A percentile compares a stretch with the other conserved stretches of the same genome.
phyloP scores from a whole-genome alignment of 2,888 invertebrate genomes.

The Argyresthia albistria region DNA sequence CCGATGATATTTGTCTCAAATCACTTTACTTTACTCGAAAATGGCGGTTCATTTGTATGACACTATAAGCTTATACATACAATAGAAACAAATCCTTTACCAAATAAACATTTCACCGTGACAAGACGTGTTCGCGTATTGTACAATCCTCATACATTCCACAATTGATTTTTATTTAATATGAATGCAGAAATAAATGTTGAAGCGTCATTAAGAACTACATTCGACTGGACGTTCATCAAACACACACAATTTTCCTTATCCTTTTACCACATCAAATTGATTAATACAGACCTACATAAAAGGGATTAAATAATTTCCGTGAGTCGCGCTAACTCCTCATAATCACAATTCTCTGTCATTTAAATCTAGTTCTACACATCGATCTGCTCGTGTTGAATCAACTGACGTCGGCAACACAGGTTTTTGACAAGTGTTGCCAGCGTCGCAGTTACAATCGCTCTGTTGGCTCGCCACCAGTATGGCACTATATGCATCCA shows the following conservation, averaged over 20 bases:
- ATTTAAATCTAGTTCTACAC: not conserved
- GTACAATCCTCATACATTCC: not conserved
- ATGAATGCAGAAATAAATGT: slow-evolving; percentile 1
- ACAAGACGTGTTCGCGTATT: not conserved
- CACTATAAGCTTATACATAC: slow-evolving; percentile 17
- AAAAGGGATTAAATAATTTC: not conserved
- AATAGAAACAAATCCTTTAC: slow-evolving; percentile 9
- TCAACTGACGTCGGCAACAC: not conserved
- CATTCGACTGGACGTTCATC: not conserved
- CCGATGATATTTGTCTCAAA: slow-evolving; percentile 43
- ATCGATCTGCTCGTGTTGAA: no score
- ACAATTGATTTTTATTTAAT: not conserved
- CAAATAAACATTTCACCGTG: not conserved
- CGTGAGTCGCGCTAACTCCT: not conserved
- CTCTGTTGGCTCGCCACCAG: no score
- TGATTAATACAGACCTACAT: not conserved
- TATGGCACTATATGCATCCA: no score
- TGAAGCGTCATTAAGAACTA: not conserved
- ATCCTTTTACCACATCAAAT: not conserved
- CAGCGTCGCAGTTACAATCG: no score
- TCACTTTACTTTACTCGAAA: slow-evolving; percentile 18
- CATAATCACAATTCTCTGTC: not conserved
- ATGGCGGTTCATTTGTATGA: slow-evolving; percentile 13
- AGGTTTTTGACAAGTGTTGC: not conserved
- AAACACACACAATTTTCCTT: not conserved